phyloP scores from a whole-genome alignment of 2,888 invertebrate genomes.

The Balanococcus diminutus region DNA sequence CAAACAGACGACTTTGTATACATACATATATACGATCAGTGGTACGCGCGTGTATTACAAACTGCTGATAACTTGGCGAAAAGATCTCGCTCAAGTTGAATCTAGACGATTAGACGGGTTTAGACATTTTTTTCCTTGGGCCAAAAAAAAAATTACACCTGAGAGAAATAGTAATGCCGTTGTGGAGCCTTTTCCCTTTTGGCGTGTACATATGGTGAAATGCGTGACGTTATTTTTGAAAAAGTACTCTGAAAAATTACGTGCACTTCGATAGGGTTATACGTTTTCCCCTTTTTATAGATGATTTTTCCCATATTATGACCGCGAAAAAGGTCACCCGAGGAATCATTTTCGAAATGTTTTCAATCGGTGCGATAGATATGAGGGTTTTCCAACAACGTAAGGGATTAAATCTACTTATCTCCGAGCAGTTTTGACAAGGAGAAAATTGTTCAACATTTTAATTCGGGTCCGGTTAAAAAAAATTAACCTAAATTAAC shows the following conservation, averaged over 20 bases:
- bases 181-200: background rate
- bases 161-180: background rate
- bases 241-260: background rate
- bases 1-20: background rate
- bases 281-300: background rate
- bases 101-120: background rate
- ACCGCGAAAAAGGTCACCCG: background rate
- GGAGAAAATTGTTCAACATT: background rate
- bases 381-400: too few species aligned
- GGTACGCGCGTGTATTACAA: slow-evolving; percentile 23
- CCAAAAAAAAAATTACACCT: slow-evolving; percentile 8
- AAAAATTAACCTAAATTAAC: background rate
- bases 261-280: background rate
- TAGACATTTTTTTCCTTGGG: background rate
- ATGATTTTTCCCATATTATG: background rate
- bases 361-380: background rate
- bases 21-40: background rate
- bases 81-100: background rate
- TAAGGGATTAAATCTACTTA: background rate
- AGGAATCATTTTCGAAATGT: background rate
- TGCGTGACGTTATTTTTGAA: slow-evolving; percentile 18
- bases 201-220: background rate
- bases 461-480: background rate
- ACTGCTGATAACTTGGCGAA: background rate
- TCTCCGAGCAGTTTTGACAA: background rate